A percentile compares a stretch with the other conserved stretches of the same genome.
These are phyloP conservation scores for Poecilia wingei DNA, from an alignment of 2,797 vertebrate genomes.

Conservation along the genomic window DNA sequence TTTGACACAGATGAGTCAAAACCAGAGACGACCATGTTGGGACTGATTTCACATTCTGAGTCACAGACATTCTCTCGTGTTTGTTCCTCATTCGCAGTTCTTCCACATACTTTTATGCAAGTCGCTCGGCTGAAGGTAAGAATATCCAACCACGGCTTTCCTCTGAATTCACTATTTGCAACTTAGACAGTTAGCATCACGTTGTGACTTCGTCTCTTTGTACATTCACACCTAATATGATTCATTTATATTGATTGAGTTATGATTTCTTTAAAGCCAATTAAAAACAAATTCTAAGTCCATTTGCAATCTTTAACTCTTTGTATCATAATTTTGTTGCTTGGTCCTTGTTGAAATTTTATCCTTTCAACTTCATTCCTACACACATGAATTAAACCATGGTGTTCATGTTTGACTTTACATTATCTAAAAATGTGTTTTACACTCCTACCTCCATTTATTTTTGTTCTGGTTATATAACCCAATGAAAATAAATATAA, in stretches of 20 bases:
- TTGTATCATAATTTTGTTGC: neutral
- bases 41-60: neutral
- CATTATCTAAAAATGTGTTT: neutral
- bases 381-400: neutral
- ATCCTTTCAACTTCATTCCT: neutral
- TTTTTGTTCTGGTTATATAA: neutral
- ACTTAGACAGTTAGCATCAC: neutral
- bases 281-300: neutral
- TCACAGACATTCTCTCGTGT: neutral
- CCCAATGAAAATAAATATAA: neutral
- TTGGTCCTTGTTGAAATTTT: neutral
- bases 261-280: neutral
- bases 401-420: no score
- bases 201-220: neutral
- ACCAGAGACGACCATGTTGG: neutral
- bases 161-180: neutral
- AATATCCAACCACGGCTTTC: neutral
- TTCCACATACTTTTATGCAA: neutral
- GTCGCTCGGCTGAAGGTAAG: neutral
- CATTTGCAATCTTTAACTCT: neutral
- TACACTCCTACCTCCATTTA: neutral
- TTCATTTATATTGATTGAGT: neutral
- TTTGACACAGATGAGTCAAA: neutral
- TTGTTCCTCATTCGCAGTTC: neutral
- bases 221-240: neutral